Percentiles rank a stretch among this genome's conserved stretches.
These are phyloP conservation scores for Drosophila nr. perissopoda DNA, from an alignment of 2,888 invertebrate species.

Conservation along the genomic window DNA sequence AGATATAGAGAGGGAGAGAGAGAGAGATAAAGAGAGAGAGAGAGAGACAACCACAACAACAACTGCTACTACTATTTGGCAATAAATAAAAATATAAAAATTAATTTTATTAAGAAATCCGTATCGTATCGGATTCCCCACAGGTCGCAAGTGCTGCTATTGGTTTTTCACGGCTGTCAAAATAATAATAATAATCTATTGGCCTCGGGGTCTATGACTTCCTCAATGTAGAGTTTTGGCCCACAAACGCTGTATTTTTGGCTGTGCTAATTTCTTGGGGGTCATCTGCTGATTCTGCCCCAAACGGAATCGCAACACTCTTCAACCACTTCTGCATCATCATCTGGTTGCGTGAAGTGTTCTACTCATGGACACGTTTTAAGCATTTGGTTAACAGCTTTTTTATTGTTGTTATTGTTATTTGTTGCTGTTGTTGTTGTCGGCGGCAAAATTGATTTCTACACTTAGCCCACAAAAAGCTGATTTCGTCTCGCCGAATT, in stretches of 20 bases:
- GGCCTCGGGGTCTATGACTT: slow-evolving; percentile 53
- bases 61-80: neutral
- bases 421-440: slow-evolving; percentile 11
- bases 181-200: slow-evolving; percentile 6
- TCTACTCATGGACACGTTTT: slow-evolving; percentile 65
- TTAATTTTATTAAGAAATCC: slow-evolving; percentile 10
- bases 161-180: slow-evolving; percentile 31
- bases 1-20: neutral
- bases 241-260: slow-evolving; percentile 15
- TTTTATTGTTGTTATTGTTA: slow-evolving; percentile 24
- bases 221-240: slow-evolving; percentile 35
- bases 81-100: slow-evolving; percentile 1
- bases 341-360: slow-evolving; percentile 41
- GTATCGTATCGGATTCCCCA: slow-evolving; percentile 1
- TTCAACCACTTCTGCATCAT: slow-evolving; percentile 6
- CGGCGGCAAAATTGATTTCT: slow-evolving; percentile 50
- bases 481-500: slow-evolving; percentile 35
- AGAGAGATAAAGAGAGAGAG: neutral
- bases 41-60: neutral
- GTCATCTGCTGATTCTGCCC: slow-evolving; percentile 32
- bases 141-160: slow-evolving; percentile 13
- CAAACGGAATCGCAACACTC: slow-evolving; percentile 18
- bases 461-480: slow-evolving; percentile 52
- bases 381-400: slow-evolving; percentile 61
- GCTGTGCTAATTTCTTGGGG: slow-evolving; percentile 53